These are phyloP conservation scores for Leptatherina wallacei DNA, from an alignment of 2,797 vertebrate genomes.

Conservation along the genomic window DNA sequence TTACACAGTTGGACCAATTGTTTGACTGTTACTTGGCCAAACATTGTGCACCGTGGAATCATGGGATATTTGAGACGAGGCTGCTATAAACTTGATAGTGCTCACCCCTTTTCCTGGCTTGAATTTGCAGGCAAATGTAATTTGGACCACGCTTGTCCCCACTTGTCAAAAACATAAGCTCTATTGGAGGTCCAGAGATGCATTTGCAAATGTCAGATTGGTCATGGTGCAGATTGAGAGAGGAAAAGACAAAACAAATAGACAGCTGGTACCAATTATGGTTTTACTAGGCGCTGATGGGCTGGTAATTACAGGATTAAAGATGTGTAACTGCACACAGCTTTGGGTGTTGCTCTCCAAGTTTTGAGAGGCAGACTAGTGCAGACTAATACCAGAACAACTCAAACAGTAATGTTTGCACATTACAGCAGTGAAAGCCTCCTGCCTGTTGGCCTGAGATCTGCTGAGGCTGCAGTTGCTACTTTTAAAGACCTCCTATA, in stretches of 20 bases:
- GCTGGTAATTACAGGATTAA: constrained; percentile 85
- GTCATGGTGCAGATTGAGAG: constrained; percentile 70
- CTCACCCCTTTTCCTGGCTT: constrained; percentile 29
- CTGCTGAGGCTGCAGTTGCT: constrained; percentile 54
- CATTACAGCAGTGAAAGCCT: constrained; percentile 62
- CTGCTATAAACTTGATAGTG: constrained; percentile 31
- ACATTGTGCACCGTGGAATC: constrained; percentile 41
- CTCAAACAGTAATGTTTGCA: constrained; percentile 75
- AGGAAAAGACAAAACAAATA: constrained; percentile 79
- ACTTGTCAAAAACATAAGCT: constrained; percentile 41
- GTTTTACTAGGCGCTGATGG: constrained; percentile 83
- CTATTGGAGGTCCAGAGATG: constrained; percentile 68
- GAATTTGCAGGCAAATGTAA: constrained; percentile 54
- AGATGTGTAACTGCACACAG: constrained; percentile 80
- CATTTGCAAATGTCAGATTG: constrained; percentile 76
- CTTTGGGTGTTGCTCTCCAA: constrained; percentile 75
- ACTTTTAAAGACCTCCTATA: constrained; percentile 47
- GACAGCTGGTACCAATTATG: constrained; percentile 84
- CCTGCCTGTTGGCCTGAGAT: constrained; percentile 64
- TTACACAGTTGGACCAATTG: constrained; percentile 40
- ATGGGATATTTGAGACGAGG: constrained; percentile 47
- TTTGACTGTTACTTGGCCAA: constrained; percentile 42
- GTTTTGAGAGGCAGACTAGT: constrained; percentile 64
- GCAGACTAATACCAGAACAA: constrained; percentile 58
- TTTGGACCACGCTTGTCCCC: constrained; percentile 48